Conservation (phyloP, 2,888 invertebrate genomes). For the Microctonus brassicae region DNA sequence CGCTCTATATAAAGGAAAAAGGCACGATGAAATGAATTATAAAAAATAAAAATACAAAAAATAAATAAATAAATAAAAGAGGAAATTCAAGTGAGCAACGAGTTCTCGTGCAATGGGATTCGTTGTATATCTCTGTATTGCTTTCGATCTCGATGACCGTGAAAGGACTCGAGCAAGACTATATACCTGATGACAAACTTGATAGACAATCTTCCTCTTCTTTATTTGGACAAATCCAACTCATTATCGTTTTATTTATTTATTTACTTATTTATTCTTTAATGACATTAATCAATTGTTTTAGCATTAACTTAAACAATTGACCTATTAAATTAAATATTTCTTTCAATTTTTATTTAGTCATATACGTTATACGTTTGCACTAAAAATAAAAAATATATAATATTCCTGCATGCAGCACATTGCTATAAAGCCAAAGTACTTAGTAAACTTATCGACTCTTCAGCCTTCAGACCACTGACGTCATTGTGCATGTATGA, state of each 20-base stretch:
- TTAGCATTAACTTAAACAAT: background rate
- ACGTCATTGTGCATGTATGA: background rate
- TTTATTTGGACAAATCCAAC: conserved; percentile 7
- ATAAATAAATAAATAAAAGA: no score
- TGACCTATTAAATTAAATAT: background rate
- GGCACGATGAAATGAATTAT: background rate
- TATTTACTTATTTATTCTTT: background rate
- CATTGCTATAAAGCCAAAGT: background rate
- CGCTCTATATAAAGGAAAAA: conserved; percentile 13
- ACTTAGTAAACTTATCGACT: background rate
- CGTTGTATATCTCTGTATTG: background rate
- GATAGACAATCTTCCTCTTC: background rate
- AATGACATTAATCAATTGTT: no score
- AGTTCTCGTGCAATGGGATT: conserved; percentile 8
- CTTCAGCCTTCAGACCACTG: background rate
- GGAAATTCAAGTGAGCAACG: conserved; percentile 11
- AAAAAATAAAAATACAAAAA: background rate
- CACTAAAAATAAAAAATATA: no score
- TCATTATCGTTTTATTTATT: background rate
- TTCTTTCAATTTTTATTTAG: background rate
- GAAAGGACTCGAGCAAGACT: background rate
- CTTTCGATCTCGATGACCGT: conserved; percentile 23
- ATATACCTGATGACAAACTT: conserved; percentile 1
- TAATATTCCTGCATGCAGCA: no score
- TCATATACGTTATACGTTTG: background rate